Evolutionary conservation across 1,140 invertebrate genomes (phyloP), one percentile per base, ranked within the genome.

Genomic region (Lepeophtheirus salmonis): DNA sequence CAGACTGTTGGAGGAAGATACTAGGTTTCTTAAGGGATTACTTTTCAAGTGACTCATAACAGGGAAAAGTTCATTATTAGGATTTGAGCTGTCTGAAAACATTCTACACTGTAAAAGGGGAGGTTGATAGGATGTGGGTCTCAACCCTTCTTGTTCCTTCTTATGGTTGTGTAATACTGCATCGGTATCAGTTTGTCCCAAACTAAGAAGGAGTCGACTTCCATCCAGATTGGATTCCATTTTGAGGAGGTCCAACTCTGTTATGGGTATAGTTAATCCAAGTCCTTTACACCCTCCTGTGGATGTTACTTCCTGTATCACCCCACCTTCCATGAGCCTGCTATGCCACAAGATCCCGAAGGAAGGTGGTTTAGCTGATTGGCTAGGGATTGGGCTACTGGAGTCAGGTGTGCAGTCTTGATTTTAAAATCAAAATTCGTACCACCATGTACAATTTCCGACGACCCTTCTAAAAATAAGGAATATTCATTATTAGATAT

Each of bases 351-450:
- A 23, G 52, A 54, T 23, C 52, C 52, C 1, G 22, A 16, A 14
- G 52, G 52, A 3, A 54, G 18, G 23, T n/a, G 13, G 52, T 54
- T 54, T 3, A 54, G 23, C 23, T 54, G 52, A 20, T 24, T 14
- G 21, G 22, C 52, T 2, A 54, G 52, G 2, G 52, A 2, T n/a
- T 18, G 18, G 2, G 52, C 21, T 23, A 21, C 16, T 12, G 52
- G 52, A n/a, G 20, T 54, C n/a, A 54, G n/a, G n/a, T 20, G 21
- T 21, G 52, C 52, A 20, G 14, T 24, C 23, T 54, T 54, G 20
- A 54, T 54, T 20, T 54, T 54, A 24, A 54, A 54, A n/a, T 54
- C 52, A 20, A 54, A 54, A n/a, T 54, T 13, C n/a, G 52, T 21
- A 13, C 52, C 52, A 24, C 52, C 52, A 23, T 54, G 14, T 13